Percentiles rank a stretch among this genome's conserved stretches.
These are phyloP conservation scores for Phalloptychus januarius DNA, from an alignment of 2,797 vertebrate species.

Conservation along the genomic window DNA sequence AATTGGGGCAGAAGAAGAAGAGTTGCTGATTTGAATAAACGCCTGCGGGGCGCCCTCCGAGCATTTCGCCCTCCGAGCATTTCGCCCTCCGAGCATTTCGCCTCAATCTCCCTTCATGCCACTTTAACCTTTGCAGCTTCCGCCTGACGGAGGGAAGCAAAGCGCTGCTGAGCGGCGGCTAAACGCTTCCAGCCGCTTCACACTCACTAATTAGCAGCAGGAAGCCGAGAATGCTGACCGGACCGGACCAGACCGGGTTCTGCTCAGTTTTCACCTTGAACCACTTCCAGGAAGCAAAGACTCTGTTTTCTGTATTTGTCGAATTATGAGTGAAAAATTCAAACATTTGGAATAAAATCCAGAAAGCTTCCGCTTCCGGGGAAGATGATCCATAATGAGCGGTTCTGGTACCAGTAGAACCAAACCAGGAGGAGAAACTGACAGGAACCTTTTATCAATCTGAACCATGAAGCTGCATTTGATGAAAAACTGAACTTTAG, in stretches of 20 bases:
- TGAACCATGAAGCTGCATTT: background rate
- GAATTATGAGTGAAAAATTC: background rate
- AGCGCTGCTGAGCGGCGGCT: slow-evolving; percentile 19
- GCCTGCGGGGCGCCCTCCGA: slow-evolving; percentile 73
- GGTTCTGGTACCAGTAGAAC: background rate
- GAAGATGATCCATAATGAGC: background rate
- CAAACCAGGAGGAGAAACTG: background rate
- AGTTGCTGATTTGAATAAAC: slow-evolving; percentile 75
- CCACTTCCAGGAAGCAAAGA: background rate
- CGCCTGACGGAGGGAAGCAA: slow-evolving; percentile 34
- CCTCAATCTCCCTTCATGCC: slow-evolving; percentile 78
- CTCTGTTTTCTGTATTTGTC: background rate
- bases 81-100: slow-evolving; percentile 71
- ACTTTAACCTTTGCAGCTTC: slow-evolving; percentile 75
- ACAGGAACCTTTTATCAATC: background rate
- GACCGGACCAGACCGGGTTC: background rate
- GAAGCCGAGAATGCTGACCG: background rate
- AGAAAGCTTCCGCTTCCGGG: background rate
- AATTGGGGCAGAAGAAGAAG: slow-evolving; percentile 67
- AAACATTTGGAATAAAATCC: background rate
- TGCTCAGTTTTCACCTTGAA: background rate
- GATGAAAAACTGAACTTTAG: background rate
- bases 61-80: slow-evolving; percentile 74
- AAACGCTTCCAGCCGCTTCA: slow-evolving; percentile 21
- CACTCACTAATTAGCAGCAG: slow-evolving; percentile 5